Percentiles rank a stretch among this genome's conserved stretches.
Conservation (phyloP, 2,113 vertebrate species). For the Notothenia coriiceps region DNA sequence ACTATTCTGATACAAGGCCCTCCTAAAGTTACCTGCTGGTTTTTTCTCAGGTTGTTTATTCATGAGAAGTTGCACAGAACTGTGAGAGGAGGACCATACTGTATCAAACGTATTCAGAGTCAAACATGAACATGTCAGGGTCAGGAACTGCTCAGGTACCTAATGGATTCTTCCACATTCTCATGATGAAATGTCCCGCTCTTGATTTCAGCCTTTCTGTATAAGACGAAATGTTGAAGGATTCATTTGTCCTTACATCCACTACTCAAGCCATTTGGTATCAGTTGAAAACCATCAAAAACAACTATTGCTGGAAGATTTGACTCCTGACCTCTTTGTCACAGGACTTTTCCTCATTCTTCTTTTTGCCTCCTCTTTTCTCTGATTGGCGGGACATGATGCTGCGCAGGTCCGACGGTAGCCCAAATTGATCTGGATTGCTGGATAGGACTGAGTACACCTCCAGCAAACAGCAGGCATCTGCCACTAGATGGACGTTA, state of each 20-base stretch:
- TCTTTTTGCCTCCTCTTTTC: constrained; percentile 65
- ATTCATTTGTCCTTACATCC: background rate
- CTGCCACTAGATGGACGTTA: constrained; percentile 73
- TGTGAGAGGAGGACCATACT: background rate
- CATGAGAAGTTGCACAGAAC: background rate
- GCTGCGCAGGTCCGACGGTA: constrained; percentile 74
- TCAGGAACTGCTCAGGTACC: background rate
- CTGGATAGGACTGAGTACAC: constrained; percentile 83
- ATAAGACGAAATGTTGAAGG: background rate
- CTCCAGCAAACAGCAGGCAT: constrained; percentile 91
- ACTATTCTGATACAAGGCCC: background rate
- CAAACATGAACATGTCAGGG: background rate
- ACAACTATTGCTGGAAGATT: background rate
- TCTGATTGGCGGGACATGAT: constrained; percentile 55
- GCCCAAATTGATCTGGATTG: constrained; percentile 79
- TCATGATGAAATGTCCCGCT: background rate
- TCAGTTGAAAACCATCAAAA: background rate
- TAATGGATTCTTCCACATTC: background rate
- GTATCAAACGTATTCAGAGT: constrained; percentile 1
- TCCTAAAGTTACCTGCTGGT: background rate
- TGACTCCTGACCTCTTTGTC: constrained; percentile 63
- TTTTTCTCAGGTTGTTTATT: background rate
- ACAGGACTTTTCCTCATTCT: constrained; percentile 49
- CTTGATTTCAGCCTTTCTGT: background rate
- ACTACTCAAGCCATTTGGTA: background rate